These are phyloP conservation scores for Halocynthia aurantium DNA, from an alignment of 23 tunicate genomes.

Conservation along the genomic window DNA sequence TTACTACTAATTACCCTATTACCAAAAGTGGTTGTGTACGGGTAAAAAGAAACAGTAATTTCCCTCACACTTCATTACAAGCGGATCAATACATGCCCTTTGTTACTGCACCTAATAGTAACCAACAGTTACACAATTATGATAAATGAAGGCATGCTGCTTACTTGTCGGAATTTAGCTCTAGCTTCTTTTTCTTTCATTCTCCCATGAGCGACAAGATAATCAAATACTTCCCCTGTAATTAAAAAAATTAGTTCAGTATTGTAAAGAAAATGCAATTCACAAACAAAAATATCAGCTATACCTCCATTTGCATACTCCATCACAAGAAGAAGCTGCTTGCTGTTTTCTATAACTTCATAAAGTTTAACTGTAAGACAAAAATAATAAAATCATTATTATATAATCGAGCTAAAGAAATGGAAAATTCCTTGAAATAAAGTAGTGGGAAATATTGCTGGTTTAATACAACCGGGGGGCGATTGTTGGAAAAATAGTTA, in stretches of 20 bases:
- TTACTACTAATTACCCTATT: no score
- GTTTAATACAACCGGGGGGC: no score
- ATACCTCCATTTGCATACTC: conserved; percentile 98
- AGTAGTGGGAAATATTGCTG: not conserved
- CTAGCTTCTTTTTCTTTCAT: conserved; percentile 99
- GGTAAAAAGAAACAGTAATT: no score
- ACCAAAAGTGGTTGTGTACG: no score
- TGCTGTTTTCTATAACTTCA: conserved; percentile 98
- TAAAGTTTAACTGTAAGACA: conserved; percentile 82
- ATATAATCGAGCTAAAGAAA: not conserved
- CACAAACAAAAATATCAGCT: not conserved
- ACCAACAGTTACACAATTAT: not conserved
- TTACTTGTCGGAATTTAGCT: conserved; percentile 92
- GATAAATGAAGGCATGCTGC: not conserved
- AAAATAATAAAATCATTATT: not conserved
- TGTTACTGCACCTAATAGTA: no score
- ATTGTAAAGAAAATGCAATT: not conserved
- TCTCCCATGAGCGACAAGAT: conserved; percentile 96
- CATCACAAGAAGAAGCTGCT: conserved; percentile 86
- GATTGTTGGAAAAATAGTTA: no score
- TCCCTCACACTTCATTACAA: no score
- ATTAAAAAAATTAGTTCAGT: not conserved
- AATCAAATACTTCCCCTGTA: conserved; percentile 97
- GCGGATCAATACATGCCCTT: no score
- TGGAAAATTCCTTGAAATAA: not conserved